phyloP scores from a whole-genome alignment of 64 coral and sea anemone genomes.

The Actinia tenebrosa region DNA sequence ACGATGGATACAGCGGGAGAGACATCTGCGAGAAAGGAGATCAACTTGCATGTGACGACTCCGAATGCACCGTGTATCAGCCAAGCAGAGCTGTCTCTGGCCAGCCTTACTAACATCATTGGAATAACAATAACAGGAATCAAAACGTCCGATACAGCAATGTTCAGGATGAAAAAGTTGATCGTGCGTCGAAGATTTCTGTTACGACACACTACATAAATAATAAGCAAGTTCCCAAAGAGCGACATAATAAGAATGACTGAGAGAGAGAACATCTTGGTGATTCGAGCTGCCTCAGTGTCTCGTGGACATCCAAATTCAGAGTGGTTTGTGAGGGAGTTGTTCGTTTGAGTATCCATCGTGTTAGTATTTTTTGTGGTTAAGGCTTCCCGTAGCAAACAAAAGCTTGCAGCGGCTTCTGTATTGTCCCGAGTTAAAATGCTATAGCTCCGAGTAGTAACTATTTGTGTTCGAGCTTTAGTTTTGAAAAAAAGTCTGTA shows the following conservation, averaged over 20 bases:
- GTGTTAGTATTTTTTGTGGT: too few species aligned
- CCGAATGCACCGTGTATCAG: slow-evolving; percentile 13
- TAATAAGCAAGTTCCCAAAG: slow-evolving; percentile 2
- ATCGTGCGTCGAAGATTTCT: slow-evolving; percentile 18
- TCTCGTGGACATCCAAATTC: background rate
- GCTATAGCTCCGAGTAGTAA: too few species aligned
- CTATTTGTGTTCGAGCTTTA: too few species aligned
- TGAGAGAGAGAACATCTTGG: background rate
- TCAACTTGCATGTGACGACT: slow-evolving; percentile 14
- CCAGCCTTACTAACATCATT: background rate
- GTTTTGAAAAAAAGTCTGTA: too few species aligned
- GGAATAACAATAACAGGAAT: slow-evolving; percentile 34
- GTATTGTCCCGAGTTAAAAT: too few species aligned
- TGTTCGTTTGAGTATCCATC: background rate
- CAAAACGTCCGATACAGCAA: slow-evolving; percentile 22
- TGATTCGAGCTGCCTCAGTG: background rate
- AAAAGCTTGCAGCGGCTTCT: too few species aligned
- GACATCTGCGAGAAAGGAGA: slow-evolving; percentile 13
- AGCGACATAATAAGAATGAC: background rate
- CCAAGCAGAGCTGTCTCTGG: slow-evolving; percentile 1
- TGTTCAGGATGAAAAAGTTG: slow-evolving; percentile 49
- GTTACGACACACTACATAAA: slow-evolving; percentile 32
- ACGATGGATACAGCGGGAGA: slow-evolving; percentile 24
- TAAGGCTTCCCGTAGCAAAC: too few species aligned
- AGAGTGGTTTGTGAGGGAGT: background rate